Percentiles rank a stretch among this genome's conserved stretches.
Conservation (phyloP, 2,113 vertebrate species). For the Phrynocephalus versicolor region DNA sequence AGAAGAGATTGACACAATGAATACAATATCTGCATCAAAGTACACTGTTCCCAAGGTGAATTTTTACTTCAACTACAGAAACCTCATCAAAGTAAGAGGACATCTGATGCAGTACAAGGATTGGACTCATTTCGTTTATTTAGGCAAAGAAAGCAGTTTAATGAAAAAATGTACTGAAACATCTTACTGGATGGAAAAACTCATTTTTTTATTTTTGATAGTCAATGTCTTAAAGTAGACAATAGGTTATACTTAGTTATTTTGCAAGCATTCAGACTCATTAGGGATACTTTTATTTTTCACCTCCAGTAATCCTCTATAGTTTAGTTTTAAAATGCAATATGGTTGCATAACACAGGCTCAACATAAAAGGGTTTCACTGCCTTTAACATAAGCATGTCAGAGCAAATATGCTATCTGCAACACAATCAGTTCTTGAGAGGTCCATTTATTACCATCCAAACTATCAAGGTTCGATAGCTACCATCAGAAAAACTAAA, state of each 20-base stretch:
- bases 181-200: neutral
- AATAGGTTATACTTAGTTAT: neutral
- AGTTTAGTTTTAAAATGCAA: neutral
- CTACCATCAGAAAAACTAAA: neutral
- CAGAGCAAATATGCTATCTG: neutral
- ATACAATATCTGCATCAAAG: rapidly evolving
- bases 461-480: constrained; percentile 2
- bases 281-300: neutral
- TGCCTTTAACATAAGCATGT: neutral
- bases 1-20: rapidly evolving
- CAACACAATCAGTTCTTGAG: neutral
- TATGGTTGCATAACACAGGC: neutral
- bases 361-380: neutral
- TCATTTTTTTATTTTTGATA: neutral
- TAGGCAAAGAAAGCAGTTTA: neutral
- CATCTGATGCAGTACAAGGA: neutral
- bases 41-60: rapidly evolving
- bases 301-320: neutral
- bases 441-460: constrained; percentile 13
- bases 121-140: neutral
- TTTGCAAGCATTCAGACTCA: neutral
- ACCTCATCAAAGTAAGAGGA: neutral
- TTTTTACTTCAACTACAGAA: rapidly evolving
- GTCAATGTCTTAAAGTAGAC: neutral
- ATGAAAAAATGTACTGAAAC: neutral